Conservation (phyloP, 2,113 vertebrate species). For the Anarhynchus alexandrinus region DNA sequence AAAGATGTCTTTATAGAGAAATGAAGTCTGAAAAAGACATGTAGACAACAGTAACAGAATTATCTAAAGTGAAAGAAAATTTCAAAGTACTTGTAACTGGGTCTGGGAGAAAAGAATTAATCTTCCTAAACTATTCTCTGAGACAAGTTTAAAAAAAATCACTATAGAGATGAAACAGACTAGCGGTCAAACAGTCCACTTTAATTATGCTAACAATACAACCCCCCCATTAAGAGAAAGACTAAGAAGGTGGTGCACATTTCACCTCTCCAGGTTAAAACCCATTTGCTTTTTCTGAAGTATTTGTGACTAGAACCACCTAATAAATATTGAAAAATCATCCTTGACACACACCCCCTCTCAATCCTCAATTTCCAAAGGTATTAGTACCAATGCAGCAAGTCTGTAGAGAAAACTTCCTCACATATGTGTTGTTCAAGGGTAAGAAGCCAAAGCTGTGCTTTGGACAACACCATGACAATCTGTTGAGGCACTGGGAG, state of each 20-base stretch:
- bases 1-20: background rate
- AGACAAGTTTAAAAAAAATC: background rate
- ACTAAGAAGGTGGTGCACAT: background rate
- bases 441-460: background rate
- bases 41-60: background rate
- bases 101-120: background rate
- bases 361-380: background rate
- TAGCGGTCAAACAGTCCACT: background rate
- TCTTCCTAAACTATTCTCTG: background rate
- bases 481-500: background rate
- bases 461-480: background rate
- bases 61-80: background rate
- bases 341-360: too few relatives aligned
- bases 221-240: background rate
- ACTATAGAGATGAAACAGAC: background rate
- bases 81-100: background rate
- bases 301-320: background rate
- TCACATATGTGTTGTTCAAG: rapidly evolving
- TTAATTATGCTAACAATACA: background rate
- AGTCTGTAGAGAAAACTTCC: background rate
- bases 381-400: background rate
- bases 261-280: background rate
- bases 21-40: background rate
- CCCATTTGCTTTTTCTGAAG: background rate
- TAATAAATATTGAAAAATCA: background rate